Conservation (phyloP, 2,113 vertebrate genomes). For the Sinocyclocheilus maitianheensis region DNA sequence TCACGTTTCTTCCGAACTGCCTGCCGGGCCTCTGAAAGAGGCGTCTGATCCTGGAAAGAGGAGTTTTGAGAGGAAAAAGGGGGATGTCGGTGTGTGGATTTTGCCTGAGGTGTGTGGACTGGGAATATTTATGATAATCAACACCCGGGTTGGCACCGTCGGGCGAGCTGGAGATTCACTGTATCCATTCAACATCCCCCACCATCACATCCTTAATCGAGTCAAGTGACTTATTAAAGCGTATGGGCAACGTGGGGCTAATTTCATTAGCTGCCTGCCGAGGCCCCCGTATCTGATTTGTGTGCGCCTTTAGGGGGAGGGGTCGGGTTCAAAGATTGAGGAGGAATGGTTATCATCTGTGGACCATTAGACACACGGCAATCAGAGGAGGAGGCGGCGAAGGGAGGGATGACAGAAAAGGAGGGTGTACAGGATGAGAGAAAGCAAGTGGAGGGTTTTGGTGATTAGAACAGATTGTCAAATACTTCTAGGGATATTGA, state of each 20-base stretch:
- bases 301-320: slow-evolving; percentile 39
- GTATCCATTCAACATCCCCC: slow-evolving; percentile 41
- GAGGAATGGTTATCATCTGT: slow-evolving; percentile 74
- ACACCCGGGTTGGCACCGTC: slow-evolving; percentile 75
- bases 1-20: slow-evolving; percentile 30
- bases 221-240: slow-evolving; percentile 87
- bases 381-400: slow-evolving; percentile 60
- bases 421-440: slow-evolving; percentile 60
- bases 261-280: slow-evolving; percentile 79
- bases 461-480: slow-evolving; percentile 20
- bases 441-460: slow-evolving; percentile 53
- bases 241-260: slow-evolving; percentile 80
- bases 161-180: slow-evolving; percentile 78
- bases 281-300: slow-evolving; percentile 65
- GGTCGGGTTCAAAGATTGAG: slow-evolving; percentile 53
- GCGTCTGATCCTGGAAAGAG: slow-evolving; percentile 29
- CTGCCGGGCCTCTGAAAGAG: slow-evolving; percentile 40
- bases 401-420: slow-evolving; percentile 40
- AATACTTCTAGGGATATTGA: not conserved
- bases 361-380: slow-evolving; percentile 72
- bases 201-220: slow-evolving; percentile 74
- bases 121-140: slow-evolving; percentile 87
- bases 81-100: slow-evolving; percentile 60
- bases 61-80: slow-evolving; percentile 20
- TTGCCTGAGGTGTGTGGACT: slow-evolving; percentile 62